Evolutionary conservation across 2,888 invertebrate species (phyloP).

Genomic region (Gisinianus flammeolus): DNA sequence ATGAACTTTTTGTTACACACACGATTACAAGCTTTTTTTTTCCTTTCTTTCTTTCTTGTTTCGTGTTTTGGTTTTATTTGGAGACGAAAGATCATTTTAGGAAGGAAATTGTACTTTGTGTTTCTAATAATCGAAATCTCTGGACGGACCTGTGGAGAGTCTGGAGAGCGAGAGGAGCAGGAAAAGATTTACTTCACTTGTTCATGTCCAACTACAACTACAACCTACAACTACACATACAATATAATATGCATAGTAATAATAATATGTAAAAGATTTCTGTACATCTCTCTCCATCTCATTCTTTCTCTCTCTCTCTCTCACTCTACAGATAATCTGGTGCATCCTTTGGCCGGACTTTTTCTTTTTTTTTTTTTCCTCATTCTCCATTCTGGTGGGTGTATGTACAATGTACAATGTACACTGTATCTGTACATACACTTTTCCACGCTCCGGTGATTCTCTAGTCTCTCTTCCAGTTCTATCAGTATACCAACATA

Average conservation of each 20-base stretch:
- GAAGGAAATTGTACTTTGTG: not conserved
- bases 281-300: conserved; percentile 1
- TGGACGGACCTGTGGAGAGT: too few species aligned
- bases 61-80: too few species aligned
- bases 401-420: not conserved
- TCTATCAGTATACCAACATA: too few species aligned
- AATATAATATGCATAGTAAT: not conserved
- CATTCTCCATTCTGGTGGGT: not conserved
- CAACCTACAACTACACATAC: too few species aligned
- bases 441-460: conserved; percentile 56
- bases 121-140: not conserved
- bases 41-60: too few species aligned
- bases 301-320: conserved; percentile 5
- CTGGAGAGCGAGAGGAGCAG: too few species aligned
- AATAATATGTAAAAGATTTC: not conserved
- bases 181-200: too few species aligned
- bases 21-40: not conserved
- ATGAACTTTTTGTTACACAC: not conserved
- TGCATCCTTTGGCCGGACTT: conserved; percentile 30
- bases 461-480: conserved; percentile 44
- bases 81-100: too few species aligned
- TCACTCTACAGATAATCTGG: conserved; percentile 24
- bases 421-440: not conserved
- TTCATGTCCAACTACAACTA: too few species aligned
- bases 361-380: not conserved